These are phyloP conservation scores for Platycheirus albimanus DNA, from an alignment of 2,888 invertebrate genomes.

Conservation along the genomic window DNA sequence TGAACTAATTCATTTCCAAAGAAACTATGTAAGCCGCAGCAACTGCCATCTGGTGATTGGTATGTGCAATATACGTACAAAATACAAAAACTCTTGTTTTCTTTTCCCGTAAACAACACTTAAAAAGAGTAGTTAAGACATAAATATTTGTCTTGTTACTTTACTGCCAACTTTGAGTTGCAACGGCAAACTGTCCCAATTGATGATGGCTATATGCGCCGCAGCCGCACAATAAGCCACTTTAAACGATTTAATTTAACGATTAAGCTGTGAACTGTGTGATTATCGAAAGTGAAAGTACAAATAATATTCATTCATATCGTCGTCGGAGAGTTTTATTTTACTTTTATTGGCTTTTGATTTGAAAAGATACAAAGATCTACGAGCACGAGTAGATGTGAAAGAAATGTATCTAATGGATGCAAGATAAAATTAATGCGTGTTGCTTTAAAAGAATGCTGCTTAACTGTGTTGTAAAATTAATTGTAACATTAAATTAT, in stretches of 20 bases:
- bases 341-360: conserved; percentile 30
- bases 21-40: conserved; percentile 1
- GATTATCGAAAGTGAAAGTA: conserved; percentile 68
- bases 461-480: conserved; percentile 25
- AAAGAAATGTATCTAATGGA: conserved; percentile 13
- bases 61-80: no score
- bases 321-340: conserved; percentile 23
- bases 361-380: no score
- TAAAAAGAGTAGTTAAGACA: no score
- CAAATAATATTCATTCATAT: conserved; percentile 45
- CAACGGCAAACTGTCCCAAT: conserved; percentile 54
- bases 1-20: conserved; percentile 22
- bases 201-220: conserved; percentile 57
- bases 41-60: background rate
- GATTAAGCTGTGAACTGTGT: conserved; percentile 54
- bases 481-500: conserved; percentile 33
- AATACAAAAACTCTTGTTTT: conserved; percentile 20
- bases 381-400: background rate
- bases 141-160: conserved; percentile 1
- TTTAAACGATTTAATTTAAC: conserved; percentile 60
- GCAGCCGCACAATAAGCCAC: conserved; percentile 52
- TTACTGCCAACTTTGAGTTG: conserved; percentile 46
- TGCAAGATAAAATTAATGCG: no score
- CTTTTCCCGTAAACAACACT: conserved; percentile 9
- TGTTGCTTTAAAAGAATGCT: no score